Evolutionary conservation across 2,888 invertebrate species (phyloP).

Genomic region (Mimumesa dahlbomi): DNA sequence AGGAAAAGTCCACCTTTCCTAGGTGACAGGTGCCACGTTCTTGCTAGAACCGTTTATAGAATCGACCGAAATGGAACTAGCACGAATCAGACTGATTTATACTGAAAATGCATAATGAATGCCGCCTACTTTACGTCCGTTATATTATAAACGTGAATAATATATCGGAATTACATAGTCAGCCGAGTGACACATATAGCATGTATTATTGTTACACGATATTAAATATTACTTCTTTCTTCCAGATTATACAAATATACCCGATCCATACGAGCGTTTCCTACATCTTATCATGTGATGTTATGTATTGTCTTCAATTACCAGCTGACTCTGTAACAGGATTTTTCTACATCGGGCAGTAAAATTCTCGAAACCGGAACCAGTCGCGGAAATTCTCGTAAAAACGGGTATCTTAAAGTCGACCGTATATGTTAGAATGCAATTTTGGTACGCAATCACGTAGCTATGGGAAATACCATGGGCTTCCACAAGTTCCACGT

Average conservation of each 20-base stretch:
- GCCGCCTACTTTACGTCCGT: neutral
- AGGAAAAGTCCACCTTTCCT: slow-evolving; percentile 43
- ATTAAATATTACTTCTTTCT: too few relatives aligned
- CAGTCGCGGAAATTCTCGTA: slow-evolving; percentile 3
- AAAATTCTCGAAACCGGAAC: neutral
- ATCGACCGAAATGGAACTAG: slow-evolving; percentile 39
- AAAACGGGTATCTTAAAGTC: slow-evolving; percentile 34
- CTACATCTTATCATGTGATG: too few relatives aligned
- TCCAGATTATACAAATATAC: too few relatives aligned
- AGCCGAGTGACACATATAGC: too few relatives aligned
- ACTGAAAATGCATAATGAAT: slow-evolving; percentile 18
- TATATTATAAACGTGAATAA: neutral
- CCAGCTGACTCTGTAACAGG: too few relatives aligned
- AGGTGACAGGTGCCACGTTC: slow-evolving; percentile 63
- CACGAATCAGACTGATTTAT: slow-evolving; percentile 51
- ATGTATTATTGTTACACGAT: too few relatives aligned
- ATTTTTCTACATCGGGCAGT: neutral
- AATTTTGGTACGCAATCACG: slow-evolving; percentile 60
- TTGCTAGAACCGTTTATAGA: slow-evolving; percentile 37
- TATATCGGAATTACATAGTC: too few relatives aligned
- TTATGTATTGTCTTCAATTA: too few relatives aligned
- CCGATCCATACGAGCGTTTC: too few relatives aligned
- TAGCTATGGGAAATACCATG: slow-evolving; percentile 42
- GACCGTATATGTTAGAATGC: slow-evolving; percentile 4
- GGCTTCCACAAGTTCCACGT: slow-evolving; percentile 58